Evolutionary conservation across 2,113 vertebrate genomes (phyloP).

Genomic region (Daphoenositta chrysoptera): DNA sequence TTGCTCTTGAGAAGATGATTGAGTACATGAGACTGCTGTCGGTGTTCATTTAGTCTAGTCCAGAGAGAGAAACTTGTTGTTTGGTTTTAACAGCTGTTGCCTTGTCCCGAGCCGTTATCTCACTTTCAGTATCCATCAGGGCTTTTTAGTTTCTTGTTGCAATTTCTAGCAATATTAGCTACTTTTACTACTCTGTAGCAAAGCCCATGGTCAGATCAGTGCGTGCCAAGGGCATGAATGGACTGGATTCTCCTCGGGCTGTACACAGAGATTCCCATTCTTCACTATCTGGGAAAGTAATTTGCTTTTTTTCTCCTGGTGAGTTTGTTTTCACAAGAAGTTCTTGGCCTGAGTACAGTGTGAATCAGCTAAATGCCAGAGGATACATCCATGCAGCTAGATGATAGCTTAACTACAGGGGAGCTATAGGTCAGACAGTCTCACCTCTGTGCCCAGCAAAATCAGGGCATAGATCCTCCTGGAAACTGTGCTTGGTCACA

Average conservation of each 20-base stretch:
- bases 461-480: background rate
- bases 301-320: background rate
- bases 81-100: background rate
- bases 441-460: background rate
- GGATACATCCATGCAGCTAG: background rate
- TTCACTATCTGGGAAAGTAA: background rate
- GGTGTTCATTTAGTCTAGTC: accelerated
- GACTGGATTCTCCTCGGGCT: accelerated
- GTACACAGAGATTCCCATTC: background rate
- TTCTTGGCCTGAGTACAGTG: background rate
- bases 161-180: accelerated
- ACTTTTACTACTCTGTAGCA: background rate
- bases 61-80: background rate
- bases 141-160: background rate
- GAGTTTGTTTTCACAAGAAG: background rate
- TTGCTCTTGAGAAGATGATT: background rate
- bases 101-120: background rate
- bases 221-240: accelerated
- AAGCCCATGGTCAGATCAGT: background rate
- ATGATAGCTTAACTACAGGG: background rate
- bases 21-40: background rate
- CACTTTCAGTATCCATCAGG: accelerated
- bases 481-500: accelerated
- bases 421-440: background rate
- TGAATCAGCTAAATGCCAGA: background rate